These are phyloP conservation scores for Piaya cayana DNA, from an alignment of 2,113 vertebrate species.

Conservation along the genomic window DNA sequence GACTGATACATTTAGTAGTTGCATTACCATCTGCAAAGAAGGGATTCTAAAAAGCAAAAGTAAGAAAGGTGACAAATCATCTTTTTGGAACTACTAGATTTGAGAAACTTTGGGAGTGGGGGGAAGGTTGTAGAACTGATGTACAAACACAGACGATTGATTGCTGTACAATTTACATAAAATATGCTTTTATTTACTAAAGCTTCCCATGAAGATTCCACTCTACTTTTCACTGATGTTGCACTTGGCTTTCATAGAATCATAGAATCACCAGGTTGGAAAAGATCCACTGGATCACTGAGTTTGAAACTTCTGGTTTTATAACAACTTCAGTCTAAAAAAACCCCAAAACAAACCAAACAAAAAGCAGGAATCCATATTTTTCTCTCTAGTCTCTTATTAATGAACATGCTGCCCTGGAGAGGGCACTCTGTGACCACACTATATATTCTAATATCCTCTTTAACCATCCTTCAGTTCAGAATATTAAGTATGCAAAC, in stretches of 20 bases:
- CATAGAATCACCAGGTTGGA: too few relatives aligned
- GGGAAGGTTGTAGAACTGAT: background rate
- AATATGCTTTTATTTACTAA: background rate
- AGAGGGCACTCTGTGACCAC: constrained; percentile 62
- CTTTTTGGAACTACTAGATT: background rate
- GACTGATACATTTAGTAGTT: background rate
- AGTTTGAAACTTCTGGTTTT: too few relatives aligned
- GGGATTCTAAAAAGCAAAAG: background rate
- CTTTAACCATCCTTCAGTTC: background rate
- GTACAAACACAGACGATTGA: background rate
- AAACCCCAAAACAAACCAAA: background rate
- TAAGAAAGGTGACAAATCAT: background rate
- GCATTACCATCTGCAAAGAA: background rate
- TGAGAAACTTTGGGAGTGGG: background rate
- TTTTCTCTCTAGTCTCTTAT: background rate
- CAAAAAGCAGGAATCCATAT: background rate
- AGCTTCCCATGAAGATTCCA: background rate
- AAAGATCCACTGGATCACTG: too few relatives aligned
- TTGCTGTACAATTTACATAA: background rate
- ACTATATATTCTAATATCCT: background rate
- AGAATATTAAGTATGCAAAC: background rate
- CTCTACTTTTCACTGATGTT: background rate
- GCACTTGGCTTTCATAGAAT: background rate
- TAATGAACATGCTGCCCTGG: constrained; percentile 52
- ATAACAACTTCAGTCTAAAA: background rate